phyloP scores from a whole-genome alignment of 1,140 invertebrate genomes.

The Asbolus verrucosus region DNA sequence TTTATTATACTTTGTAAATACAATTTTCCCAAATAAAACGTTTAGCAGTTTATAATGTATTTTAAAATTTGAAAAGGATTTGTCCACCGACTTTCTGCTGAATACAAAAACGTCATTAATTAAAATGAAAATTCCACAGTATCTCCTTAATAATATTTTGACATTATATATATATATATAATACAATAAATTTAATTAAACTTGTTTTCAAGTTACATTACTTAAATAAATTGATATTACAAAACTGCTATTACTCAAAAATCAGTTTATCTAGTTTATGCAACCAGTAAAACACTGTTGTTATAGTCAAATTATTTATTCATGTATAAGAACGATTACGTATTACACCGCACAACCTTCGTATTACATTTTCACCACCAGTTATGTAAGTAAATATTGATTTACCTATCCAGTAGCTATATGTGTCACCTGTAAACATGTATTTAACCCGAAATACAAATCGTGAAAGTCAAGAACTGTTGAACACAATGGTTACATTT shows the following conservation, averaged over 20 bases:
- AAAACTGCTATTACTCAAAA: too few relatives aligned
- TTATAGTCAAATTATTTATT: too few relatives aligned
- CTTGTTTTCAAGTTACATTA: too few relatives aligned
- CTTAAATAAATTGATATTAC: too few relatives aligned
- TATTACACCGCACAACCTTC: background rate
- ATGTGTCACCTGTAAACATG: too few relatives aligned
- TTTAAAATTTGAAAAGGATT: background rate
- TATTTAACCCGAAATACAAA: too few relatives aligned
- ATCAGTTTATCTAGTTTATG: too few relatives aligned
- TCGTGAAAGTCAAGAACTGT: too few relatives aligned
- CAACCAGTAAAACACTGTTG: background rate
- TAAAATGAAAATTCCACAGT: slow-evolving; percentile 5
- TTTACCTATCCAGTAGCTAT: background rate
- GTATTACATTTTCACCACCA: background rate
- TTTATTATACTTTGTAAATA: too few relatives aligned
- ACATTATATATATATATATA: background rate
- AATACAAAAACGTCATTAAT: slow-evolving; percentile 19
- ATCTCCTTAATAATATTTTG: slow-evolving; percentile 1
- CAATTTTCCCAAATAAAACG: too few relatives aligned
- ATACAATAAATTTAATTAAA: slow-evolving; percentile 5
- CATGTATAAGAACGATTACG: background rate
- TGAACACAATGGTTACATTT: too few relatives aligned
- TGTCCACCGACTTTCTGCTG: background rate
- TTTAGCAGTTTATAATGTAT: too few relatives aligned
- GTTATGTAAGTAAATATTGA: slow-evolving; percentile 1